Conservation (phyloP, 2,797 vertebrate species). For the Pyrocephalus nanus region DNA sequence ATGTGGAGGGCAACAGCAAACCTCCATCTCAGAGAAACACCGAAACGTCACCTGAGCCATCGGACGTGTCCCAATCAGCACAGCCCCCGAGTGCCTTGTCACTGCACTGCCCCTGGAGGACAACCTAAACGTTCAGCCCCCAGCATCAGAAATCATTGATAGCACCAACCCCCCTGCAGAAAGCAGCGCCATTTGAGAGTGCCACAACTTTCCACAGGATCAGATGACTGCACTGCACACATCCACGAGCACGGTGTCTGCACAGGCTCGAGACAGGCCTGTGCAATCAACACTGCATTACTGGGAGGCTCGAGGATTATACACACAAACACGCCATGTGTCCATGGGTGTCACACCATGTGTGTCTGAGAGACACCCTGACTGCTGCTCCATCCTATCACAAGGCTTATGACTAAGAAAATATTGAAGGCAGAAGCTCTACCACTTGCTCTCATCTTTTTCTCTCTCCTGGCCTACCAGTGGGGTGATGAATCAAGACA, state of each 20-base stretch:
- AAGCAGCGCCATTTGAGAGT: background rate
- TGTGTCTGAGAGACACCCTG: background rate
- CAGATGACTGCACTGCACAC: background rate
- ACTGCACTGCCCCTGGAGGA: background rate
- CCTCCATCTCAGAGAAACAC: background rate
- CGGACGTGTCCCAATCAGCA: too few relatives aligned
- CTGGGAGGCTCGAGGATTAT: background rate
- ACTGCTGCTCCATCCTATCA: background rate
- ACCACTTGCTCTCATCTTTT: background rate
- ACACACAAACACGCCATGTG: background rate
- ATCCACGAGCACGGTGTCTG: background rate
- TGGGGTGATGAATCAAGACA: background rate
- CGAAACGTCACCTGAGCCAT: background rate
- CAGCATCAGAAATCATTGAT: background rate
- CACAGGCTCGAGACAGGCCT: background rate
- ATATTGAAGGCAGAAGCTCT: background rate
- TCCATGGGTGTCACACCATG: fast-evolving
- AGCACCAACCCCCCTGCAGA: background rate
- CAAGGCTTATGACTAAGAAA: background rate
- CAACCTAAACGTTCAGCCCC: background rate
- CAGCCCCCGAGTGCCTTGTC: background rate
- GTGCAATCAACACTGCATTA: background rate
- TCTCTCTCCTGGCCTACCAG: background rate
- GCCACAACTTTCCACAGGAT: background rate
- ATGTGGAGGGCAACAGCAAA: background rate